phyloP scores from a whole-genome alignment of 2,888 invertebrate species.

The Agonopterix arenella region DNA sequence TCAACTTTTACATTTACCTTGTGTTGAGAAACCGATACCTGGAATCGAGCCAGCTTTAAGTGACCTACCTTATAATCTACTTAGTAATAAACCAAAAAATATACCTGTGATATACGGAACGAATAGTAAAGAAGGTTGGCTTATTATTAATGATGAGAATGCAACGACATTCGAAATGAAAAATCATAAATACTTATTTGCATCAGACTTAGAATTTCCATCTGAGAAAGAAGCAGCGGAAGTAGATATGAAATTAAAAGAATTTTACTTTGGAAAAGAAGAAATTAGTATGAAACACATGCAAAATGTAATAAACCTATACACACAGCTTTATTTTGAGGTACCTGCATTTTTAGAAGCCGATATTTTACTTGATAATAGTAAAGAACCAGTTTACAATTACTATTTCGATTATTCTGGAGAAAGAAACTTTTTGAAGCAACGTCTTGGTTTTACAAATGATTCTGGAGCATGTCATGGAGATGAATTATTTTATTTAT shows the following conservation, averaged over 20 bases:
- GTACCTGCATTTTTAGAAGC: conserved; percentile 51
- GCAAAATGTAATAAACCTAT: conserved; percentile 47
- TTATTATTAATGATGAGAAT: conserved; percentile 26
- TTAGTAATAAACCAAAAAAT: conserved; percentile 33
- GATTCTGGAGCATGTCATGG: conserved; percentile 50
- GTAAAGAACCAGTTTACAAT: conserved; percentile 41
- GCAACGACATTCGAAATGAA: conserved; percentile 33
- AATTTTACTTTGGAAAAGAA: conserved; percentile 64
- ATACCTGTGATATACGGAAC: conserved; percentile 47
- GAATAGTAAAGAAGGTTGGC: conserved; percentile 53
- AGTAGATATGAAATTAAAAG: conserved; percentile 35
- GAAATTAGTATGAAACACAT: conserved; percentile 47
- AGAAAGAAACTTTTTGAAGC: conserved; percentile 49
- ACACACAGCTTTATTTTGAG: conserved; percentile 62
- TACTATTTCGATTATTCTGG: conserved; percentile 57
- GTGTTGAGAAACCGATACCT: conserved; percentile 47
- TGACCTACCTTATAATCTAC: conserved; percentile 56
- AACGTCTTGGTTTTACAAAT: conserved; percentile 29
- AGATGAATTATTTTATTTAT: conserved; percentile 60
- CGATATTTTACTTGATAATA: conserved; percentile 25
- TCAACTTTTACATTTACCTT: conserved; percentile 51
- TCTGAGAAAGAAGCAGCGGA: conserved; percentile 36
- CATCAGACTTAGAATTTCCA: conserved; percentile 52
- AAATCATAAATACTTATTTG: conserved; percentile 48
- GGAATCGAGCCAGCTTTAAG: conserved; percentile 47